Evolutionary conservation across 92 coral and sea anemone genomes (phyloP).

Genomic region (Metridium senile): DNA sequence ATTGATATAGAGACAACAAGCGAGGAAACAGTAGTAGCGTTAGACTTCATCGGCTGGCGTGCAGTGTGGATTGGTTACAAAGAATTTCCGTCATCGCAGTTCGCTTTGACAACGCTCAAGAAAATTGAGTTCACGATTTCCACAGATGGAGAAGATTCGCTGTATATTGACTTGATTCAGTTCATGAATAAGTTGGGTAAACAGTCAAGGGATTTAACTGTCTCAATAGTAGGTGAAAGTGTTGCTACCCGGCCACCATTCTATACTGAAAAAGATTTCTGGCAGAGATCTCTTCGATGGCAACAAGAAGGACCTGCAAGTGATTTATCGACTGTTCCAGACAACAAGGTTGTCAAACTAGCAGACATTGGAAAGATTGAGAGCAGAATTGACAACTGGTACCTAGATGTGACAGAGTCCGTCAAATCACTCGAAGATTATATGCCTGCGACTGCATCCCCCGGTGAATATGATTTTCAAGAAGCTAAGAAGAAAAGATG

Average conservation of each 20-base stretch:
- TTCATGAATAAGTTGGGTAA: background rate
- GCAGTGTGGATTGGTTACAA: constrained; percentile 31
- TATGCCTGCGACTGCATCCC: background rate
- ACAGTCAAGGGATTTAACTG: constrained; percentile 24
- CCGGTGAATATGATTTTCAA: background rate
- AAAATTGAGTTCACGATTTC: constrained; percentile 1
- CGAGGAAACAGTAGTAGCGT: background rate
- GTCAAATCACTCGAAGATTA: background rate
- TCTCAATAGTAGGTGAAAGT: background rate
- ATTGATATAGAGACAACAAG: background rate
- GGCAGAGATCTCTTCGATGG: constrained; percentile 22
- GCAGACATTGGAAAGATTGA: constrained; percentile 1
- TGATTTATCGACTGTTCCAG: background rate
- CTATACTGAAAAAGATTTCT: constrained; percentile 3
- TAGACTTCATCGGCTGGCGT: constrained; percentile 30
- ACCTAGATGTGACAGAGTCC: background rate
- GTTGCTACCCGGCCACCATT: background rate
- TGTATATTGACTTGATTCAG: constrained; percentile 13
- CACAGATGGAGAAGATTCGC: background rate
- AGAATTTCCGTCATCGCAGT: constrained; percentile 10
- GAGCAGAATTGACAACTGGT: constrained; percentile 15
- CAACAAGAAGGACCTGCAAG: background rate
- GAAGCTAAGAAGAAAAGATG: background rate
- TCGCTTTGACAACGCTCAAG: background rate
- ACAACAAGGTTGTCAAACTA: background rate